These are phyloP conservation scores for Synanthedon myopaeformis DNA, from an alignment of 2,888 invertebrate species.

Conservation along the genomic window DNA sequence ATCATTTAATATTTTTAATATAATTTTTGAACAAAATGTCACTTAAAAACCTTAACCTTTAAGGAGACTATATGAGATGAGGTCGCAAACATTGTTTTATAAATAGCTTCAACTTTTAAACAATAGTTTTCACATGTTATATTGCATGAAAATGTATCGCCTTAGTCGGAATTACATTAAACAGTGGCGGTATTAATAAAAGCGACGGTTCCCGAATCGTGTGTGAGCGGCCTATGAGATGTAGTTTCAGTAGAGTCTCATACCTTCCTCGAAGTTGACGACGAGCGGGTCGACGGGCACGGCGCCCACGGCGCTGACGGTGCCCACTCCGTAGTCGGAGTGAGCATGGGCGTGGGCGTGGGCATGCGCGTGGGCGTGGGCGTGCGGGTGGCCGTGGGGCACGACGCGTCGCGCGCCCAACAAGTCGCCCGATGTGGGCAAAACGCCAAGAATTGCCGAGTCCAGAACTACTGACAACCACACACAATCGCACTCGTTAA, in stretches of 20 bases:
- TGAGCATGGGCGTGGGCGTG: constrained; percentile 22
- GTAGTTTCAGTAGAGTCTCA: constrained; percentile 77
- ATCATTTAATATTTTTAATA: too few species aligned
- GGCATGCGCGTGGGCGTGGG: constrained; percentile 14
- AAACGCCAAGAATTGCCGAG: constrained; percentile 53
- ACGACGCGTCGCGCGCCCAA: constrained; percentile 38
- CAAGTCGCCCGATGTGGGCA: constrained; percentile 42
- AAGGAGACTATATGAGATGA: too few species aligned
- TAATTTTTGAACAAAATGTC: too few species aligned
- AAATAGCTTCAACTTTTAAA: too few species aligned
- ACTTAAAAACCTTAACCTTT: too few species aligned
- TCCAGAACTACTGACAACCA: constrained; percentile 43
- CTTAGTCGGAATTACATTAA: too few species aligned
- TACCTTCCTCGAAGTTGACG: constrained; percentile 86
- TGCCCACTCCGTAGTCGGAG: constrained; percentile 7
- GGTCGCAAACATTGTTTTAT: too few species aligned
- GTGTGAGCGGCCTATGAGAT: constrained; percentile 19
- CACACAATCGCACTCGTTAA: background rate
- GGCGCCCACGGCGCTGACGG: constrained; percentile 30
- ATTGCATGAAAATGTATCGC: too few species aligned
- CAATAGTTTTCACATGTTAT: too few species aligned
- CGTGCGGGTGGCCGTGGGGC: constrained; percentile 25
- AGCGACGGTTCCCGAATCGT: background rate
- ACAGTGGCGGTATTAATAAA: too few species aligned
- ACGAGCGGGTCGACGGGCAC: constrained; percentile 75